A percentile compares a stretch with the other conserved stretches of the same genome.
Evolutionary conservation across 2,113 vertebrate species (phyloP).

Genomic region (Eonycteris spelaea): DNA sequence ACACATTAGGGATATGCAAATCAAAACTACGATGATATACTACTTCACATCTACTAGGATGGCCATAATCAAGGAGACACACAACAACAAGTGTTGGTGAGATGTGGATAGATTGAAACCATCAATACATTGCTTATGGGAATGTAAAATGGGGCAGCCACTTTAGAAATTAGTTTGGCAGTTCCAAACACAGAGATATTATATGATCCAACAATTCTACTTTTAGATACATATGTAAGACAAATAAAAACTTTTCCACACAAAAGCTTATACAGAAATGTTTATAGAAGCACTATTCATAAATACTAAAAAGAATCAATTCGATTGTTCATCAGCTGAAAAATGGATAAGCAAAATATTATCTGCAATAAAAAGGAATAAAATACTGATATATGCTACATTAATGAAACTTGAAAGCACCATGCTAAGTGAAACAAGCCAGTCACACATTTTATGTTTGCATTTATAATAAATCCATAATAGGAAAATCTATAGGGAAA

Average conservation of each 20-base stretch:
- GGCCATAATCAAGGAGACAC: neutral
- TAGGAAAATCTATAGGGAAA: neutral
- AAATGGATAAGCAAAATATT: neutral
- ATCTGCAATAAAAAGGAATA: neutral
- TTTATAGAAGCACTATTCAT: neutral
- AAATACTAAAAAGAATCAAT: neutral
- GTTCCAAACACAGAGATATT: neutral
- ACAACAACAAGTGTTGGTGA: neutral
- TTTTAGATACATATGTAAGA: neutral
- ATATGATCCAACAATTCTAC: neutral
- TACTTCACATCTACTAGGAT: neutral
- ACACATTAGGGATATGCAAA: neutral
- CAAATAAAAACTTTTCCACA: neutral
- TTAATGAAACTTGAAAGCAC: neutral
- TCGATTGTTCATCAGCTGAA: neutral
- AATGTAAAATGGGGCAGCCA: neutral
- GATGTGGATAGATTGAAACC: neutral
- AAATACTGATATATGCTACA: neutral
- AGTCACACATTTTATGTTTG: neutral
- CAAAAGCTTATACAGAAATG: neutral
- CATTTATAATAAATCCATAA: neutral
- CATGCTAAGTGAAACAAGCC: neutral
- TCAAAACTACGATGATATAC: neutral
- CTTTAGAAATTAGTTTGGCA: neutral
- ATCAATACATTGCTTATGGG: neutral